Evolutionary conservation across 2,113 vertebrate genomes (phyloP).

Genomic region (Bubo scandiacus): DNA sequence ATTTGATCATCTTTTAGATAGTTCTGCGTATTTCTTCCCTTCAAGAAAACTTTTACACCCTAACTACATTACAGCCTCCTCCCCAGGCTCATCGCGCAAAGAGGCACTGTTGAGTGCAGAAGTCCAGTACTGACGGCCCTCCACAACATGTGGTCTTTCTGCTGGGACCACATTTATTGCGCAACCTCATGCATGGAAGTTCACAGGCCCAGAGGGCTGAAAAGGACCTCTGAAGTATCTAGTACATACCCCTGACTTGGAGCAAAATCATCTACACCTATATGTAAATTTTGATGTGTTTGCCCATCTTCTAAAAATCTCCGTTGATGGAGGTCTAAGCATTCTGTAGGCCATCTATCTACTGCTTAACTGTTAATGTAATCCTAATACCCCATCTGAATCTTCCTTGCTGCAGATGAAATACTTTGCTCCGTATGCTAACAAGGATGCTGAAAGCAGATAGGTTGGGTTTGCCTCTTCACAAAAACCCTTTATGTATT

Average conservation of each 20-base stretch:
- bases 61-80: not conserved
- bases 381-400: not conserved
- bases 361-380: not conserved
- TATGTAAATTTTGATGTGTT: not conserved
- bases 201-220: not conserved
- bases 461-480: not conserved
- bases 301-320: not conserved
- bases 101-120: not conserved
- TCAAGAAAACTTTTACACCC: not conserved
- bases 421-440: not conserved
- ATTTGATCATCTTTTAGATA: not conserved
- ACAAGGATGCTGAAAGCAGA: not conserved
- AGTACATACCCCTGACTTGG: not conserved
- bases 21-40: not conserved
- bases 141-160: not conserved
- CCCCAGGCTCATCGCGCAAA: not conserved
- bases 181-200: rapidly evolving
- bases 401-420: not conserved
- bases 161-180: not conserved
- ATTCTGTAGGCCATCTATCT: not conserved
- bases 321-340: not conserved
- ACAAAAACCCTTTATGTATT: not conserved
- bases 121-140: not conserved
- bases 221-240: not conserved
- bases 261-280: not conserved